These are phyloP conservation scores for Aphodius sticticus DNA, from an alignment of 2,888 invertebrate genomes.

Conservation along the genomic window DNA sequence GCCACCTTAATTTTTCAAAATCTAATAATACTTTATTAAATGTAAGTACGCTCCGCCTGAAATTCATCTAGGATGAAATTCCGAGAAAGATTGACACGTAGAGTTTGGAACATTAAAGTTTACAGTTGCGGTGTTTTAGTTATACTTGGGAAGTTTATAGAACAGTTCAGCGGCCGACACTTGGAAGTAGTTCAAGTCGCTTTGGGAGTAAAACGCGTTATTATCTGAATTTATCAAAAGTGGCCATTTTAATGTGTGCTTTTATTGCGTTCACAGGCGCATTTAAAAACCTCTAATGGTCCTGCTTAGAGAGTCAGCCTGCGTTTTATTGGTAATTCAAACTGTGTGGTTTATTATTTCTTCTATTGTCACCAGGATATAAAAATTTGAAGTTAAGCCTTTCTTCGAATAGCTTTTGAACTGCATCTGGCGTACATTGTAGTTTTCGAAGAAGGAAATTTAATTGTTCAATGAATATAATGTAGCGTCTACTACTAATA, in stretches of 20 bases:
- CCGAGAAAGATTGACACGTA: not conserved
- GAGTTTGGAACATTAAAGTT: not conserved
- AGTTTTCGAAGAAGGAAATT: not conserved
- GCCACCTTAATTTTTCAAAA: not conserved
- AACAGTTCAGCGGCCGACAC: not conserved
- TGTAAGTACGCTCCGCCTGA: not conserved
- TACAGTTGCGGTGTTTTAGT: not conserved
- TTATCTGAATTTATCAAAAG: conserved; percentile 4
- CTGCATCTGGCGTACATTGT: not conserved
- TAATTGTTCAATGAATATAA: not conserved
- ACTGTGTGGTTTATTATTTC: not conserved
- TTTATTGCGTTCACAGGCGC: not conserved
- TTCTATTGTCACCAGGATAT: not conserved
- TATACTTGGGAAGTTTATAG: not conserved
- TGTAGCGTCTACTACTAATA: too few species aligned
- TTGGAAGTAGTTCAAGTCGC: not conserved
- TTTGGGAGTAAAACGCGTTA: not conserved
- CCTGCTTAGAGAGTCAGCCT: not conserved
- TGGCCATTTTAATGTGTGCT: not conserved
- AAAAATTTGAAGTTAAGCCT: not conserved
- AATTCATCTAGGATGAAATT: not conserved
- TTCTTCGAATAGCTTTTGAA: not conserved
- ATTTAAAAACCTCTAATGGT: not conserved
- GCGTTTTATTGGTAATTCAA: not conserved
- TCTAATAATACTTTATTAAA: not conserved